A percentile compares a stretch with the other conserved stretches of the same genome.
phyloP scores from a whole-genome alignment of 30 jellyfish, hydroid and myxozoan species.

The Chironex yamaguchii region DNA sequence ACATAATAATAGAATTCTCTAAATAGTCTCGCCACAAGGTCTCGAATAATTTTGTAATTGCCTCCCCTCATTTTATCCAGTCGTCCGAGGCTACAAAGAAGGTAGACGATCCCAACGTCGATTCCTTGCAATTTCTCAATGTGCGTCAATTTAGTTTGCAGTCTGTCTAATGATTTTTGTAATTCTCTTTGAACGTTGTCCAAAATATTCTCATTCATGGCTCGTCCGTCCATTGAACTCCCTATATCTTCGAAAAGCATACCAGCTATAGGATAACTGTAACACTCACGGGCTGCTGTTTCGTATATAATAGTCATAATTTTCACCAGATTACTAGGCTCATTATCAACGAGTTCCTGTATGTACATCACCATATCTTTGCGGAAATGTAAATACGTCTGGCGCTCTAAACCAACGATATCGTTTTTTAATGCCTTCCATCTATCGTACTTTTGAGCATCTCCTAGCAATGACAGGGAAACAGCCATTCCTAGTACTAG shows the following conservation, averaged over 20 bases:
- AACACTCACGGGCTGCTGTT: conserved; percentile 52
- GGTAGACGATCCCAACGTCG: conserved; percentile 68
- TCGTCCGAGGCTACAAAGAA: conserved; percentile 23
- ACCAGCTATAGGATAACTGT: conserved; percentile 73
- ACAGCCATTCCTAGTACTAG: too few relatives aligned
- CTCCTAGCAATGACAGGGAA: too few relatives aligned
- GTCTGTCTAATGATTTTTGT: conserved; percentile 30
- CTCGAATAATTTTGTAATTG: conserved; percentile 27
- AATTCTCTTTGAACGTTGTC: conserved; percentile 53
- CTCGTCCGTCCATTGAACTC: neutral
- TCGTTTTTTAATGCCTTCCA: conserved; percentile 49
- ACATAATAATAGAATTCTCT: conserved; percentile 23
- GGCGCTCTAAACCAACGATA: conserved; percentile 4
- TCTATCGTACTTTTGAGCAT: too few relatives aligned
- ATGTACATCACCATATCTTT: conserved; percentile 21
- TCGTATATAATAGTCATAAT: conserved; percentile 46
- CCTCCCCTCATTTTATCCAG: conserved; percentile 52
- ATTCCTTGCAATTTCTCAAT: conserved; percentile 24
- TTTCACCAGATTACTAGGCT: conserved; percentile 1
- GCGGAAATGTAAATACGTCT: conserved; percentile 10
- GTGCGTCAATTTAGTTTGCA: conserved; percentile 31
- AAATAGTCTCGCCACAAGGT: conserved; percentile 31
- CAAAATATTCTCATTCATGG: conserved; percentile 40
- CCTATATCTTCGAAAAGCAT: conserved; percentile 73
- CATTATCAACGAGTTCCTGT: conserved; percentile 14